These are phyloP conservation scores for Nothocercus nigrocapillus DNA, from an alignment of 2,113 vertebrate genomes.

Conservation along the genomic window DNA sequence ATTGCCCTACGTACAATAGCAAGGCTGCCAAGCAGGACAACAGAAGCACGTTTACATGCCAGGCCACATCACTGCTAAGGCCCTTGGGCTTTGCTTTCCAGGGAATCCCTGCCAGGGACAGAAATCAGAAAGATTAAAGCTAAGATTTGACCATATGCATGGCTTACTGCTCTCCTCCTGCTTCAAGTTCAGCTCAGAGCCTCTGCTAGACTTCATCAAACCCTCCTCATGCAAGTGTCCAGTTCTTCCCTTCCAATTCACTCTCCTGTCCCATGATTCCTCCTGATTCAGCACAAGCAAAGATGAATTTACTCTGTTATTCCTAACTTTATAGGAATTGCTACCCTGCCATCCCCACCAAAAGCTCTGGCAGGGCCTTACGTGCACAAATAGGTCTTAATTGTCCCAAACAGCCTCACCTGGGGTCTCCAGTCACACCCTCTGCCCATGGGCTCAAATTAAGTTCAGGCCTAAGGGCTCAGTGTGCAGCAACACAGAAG, in stretches of 20 bases:
- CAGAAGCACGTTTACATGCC: rapidly evolving
- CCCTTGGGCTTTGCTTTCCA: neutral
- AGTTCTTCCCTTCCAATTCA: neutral
- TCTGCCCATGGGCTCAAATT: neutral
- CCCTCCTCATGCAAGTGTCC: neutral
- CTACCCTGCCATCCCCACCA: too few relatives aligned
- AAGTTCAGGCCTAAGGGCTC: neutral
- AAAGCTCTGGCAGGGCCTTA: neutral
- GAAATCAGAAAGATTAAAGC: neutral
- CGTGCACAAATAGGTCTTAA: neutral
- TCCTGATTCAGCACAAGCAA: neutral
- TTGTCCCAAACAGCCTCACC: neutral
- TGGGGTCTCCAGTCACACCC: neutral
- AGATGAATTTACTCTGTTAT: neutral
- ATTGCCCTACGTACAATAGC: neutral
- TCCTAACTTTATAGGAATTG: neutral
- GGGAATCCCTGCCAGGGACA: neutral
- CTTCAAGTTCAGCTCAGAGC: neutral
- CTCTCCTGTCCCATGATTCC: neutral
- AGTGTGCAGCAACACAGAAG: neutral
- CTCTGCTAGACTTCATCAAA: neutral
- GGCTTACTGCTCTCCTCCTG: neutral
- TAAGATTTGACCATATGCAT: neutral
- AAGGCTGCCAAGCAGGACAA: neutral
- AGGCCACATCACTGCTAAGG: rapidly evolving